Conservation (phyloP, 1,140 invertebrate genomes). For the Drosophila nannoptera region DNA sequence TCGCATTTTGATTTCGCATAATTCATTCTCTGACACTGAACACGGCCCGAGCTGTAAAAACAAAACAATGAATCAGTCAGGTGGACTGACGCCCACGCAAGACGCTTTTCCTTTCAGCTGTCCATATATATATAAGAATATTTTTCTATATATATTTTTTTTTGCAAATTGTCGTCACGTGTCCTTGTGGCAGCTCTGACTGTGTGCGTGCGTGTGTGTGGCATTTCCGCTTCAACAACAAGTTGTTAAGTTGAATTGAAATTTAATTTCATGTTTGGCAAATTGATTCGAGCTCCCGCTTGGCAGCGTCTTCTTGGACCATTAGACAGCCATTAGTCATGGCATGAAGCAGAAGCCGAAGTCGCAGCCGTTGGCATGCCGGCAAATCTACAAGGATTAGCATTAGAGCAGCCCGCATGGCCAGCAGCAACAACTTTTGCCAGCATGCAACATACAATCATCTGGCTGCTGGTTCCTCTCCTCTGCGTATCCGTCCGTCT, state of each 20-base stretch:
- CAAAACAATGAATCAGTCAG: conserved; percentile 68
- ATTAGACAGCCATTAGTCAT: conserved; percentile 71
- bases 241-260: conserved; percentile 65
- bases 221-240: conserved; percentile 53
- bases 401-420: conserved; percentile 53
- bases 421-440: conserved; percentile 31
- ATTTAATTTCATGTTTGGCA: conserved; percentile 72
- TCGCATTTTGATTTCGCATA: conserved; percentile 70
- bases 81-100: conserved; percentile 52
- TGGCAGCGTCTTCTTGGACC: conserved; percentile 25
- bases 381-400: conserved; percentile 64
- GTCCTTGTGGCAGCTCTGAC: conserved; percentile 27
- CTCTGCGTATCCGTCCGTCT: conserved; percentile 12
- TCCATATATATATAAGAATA: conserved; percentile 10
- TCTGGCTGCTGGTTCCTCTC: conserved; percentile 32
- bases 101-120: conserved; percentile 53
- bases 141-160: conserved; percentile 5
- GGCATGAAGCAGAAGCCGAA: conserved; percentile 20
- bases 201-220: conserved; percentile 12
- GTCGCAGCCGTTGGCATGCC: conserved; percentile 21
- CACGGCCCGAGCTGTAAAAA: conserved; percentile 33
- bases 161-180: conserved; percentile 22
- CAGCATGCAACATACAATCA: conserved; percentile 71
- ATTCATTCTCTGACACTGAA: conserved; percentile 65
- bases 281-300: conserved; percentile 58